A percentile compares a stretch with the other conserved stretches of the same genome.
These are phyloP conservation scores for Mesoligia furuncula DNA, from an alignment of 2,888 invertebrate species.

Conservation along the genomic window DNA sequence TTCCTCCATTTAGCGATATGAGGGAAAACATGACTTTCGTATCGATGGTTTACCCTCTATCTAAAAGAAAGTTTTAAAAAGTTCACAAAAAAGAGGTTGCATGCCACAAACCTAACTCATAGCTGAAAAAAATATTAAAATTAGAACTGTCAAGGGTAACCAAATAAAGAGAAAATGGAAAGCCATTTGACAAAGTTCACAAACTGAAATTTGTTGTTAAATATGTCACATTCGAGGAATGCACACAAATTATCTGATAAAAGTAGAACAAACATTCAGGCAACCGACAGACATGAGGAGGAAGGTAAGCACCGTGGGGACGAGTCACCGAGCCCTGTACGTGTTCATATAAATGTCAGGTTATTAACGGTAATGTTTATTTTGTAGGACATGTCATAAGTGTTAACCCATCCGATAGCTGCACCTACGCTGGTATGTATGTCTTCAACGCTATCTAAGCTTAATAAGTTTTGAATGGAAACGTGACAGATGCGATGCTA, in stretches of 20 bases:
- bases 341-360: constrained; percentile 35
- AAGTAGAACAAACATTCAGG: constrained; percentile 78
- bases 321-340: neutral
- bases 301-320: constrained; percentile 75
- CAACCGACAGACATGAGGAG: constrained; percentile 74
- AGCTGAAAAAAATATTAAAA: constrained; percentile 75
- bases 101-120: constrained; percentile 25
- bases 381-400: constrained; percentile 79
- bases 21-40: neutral
- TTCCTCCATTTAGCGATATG: too few relatives aligned
- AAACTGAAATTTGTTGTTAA: constrained; percentile 88
- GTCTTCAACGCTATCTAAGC: constrained; percentile 18
- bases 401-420: constrained; percentile 78
- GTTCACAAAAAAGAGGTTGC: constrained; percentile 34
- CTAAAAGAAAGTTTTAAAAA: neutral
- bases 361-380: constrained; percentile 63
- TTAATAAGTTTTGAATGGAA: neutral
- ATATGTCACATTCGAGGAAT: constrained; percentile 88
- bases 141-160: constrained; percentile 81
- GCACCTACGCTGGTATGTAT: constrained; percentile 84
- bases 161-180: constrained; percentile 82
- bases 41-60: neutral
- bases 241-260: constrained; percentile 84
- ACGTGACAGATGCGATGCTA: neutral
- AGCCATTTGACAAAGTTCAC: constrained; percentile 86